phyloP scores from a whole-genome alignment of 2,797 vertebrate genomes.

The Crocidura indochinensis region DNA sequence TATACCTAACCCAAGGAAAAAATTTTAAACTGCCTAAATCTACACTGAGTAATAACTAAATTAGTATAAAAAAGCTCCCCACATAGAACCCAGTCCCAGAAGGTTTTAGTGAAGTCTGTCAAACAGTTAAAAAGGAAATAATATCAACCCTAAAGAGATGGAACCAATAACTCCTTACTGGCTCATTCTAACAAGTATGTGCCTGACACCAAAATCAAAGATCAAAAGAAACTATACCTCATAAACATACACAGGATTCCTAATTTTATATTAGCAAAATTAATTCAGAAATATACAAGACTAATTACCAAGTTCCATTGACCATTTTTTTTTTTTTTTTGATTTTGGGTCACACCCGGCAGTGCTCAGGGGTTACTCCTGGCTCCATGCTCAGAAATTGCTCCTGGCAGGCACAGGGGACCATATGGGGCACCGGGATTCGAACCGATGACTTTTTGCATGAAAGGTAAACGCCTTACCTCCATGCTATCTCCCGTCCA shows the following conservation, averaged over 20 bases:
- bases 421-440: too few species aligned
- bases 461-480: too few species aligned
- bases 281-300: conserved; percentile 14
- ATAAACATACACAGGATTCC: conserved; percentile 7
- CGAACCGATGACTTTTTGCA: too few species aligned
- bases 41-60: conserved; percentile 17
- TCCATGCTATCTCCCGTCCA: too few species aligned
- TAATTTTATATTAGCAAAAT: conserved; percentile 35
- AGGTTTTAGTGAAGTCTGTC: not conserved
- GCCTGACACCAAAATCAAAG: not conserved
- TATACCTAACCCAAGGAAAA: conserved; percentile 41
- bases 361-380: too few species aligned
- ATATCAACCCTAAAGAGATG: not conserved
- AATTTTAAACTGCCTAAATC: conserved; percentile 14
- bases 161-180: too few species aligned
- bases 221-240: not conserved
- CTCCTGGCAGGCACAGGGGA: too few species aligned
- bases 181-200: too few species aligned
- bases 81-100: conserved; percentile 33
- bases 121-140: conserved; percentile 44
- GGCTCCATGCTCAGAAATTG: too few species aligned
- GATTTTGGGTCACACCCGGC: too few species aligned
- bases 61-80: conserved; percentile 40
- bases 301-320: not conserved
- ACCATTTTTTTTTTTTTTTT: too few species aligned